phyloP scores from a whole-genome alignment of 2,797 vertebrate genomes.

The Acanthurus leucopareius region DNA sequence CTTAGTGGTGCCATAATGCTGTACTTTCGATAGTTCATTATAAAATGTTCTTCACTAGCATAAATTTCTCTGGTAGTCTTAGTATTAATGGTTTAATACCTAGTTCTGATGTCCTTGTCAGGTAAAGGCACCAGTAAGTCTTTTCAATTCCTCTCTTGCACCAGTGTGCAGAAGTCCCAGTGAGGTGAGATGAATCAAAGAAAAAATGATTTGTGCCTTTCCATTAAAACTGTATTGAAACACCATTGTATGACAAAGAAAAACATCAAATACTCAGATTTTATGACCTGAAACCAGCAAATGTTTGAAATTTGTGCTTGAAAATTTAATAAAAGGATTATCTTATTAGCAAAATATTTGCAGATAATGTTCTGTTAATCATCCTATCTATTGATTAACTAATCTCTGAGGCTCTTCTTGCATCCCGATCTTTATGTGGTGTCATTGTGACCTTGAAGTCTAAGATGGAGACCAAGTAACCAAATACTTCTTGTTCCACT shows the following conservation, averaged over 20 bases:
- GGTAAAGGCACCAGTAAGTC: background rate
- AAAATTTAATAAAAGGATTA: background rate
- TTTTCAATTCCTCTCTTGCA: background rate
- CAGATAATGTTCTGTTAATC: background rate
- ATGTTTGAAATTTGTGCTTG: too few species aligned
- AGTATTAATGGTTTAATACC: too few species aligned
- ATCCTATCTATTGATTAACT: background rate
- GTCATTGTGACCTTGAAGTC: background rate
- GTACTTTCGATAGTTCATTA: too few species aligned
- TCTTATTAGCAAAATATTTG: background rate
- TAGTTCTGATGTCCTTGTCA: background rate
- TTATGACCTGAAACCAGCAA: too few species aligned
- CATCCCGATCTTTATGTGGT: background rate
- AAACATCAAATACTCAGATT: too few species aligned
- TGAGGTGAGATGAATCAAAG: background rate
- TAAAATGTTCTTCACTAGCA: too few species aligned
- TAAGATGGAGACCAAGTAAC: background rate
- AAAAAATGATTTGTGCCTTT: background rate
- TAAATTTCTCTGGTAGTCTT: too few species aligned
- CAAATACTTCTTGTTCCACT: background rate
- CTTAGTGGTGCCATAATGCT: too few species aligned
- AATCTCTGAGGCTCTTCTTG: background rate
- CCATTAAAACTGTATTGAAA: background rate
- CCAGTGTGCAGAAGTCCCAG: background rate
- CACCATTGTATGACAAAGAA: too few species aligned